These are phyloP conservation scores for Pediacus dermestoides DNA, from an alignment of 2,888 invertebrate genomes.

Conservation along the genomic window DNA sequence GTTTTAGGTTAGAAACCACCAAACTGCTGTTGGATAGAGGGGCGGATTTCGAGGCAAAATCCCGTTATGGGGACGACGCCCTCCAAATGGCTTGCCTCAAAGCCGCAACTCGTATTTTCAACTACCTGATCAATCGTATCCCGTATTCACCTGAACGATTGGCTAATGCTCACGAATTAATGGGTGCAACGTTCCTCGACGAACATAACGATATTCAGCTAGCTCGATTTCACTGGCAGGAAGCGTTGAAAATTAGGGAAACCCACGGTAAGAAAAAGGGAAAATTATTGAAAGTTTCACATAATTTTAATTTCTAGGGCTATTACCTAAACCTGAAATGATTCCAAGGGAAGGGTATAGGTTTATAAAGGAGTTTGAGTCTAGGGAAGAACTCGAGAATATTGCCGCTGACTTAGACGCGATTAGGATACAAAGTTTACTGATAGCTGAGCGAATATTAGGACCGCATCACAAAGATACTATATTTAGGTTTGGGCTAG, in stretches of 20 bases:
- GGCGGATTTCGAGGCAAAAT: slow-evolving; percentile 72
- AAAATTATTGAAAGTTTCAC: too few relatives aligned
- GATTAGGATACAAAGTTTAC: slow-evolving; percentile 80
- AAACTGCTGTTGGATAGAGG: slow-evolving; percentile 74
- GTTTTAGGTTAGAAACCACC: slow-evolving; percentile 70
- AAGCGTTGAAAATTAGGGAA: slow-evolving; percentile 66
- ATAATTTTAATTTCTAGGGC: slow-evolving; percentile 23
- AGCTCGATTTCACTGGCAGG: slow-evolving; percentile 74
- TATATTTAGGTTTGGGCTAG: slow-evolving; percentile 57
- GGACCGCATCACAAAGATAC: slow-evolving; percentile 85
- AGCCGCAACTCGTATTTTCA: slow-evolving; percentile 69
- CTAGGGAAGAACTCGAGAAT: slow-evolving; percentile 66
- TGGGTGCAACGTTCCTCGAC: slow-evolving; percentile 84
- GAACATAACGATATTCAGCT: slow-evolving; percentile 74
- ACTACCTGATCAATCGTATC: slow-evolving; percentile 63
- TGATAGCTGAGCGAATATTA: slow-evolving; percentile 84
- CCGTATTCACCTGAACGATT: slow-evolving; percentile 64
- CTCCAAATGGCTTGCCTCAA: slow-evolving; percentile 82
- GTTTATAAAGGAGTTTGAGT: slow-evolving; percentile 70
- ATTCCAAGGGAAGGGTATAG: slow-evolving; percentile 62
- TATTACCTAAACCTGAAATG: slow-evolving; percentile 55
- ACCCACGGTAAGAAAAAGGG: slow-evolving; percentile 33
- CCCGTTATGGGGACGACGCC: slow-evolving; percentile 84
- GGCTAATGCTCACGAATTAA: slow-evolving; percentile 84
- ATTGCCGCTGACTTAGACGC: slow-evolving; percentile 78